These are phyloP conservation scores for Gallinago stenura DNA, from an alignment of 2,797 vertebrate species.

Conservation along the genomic window DNA sequence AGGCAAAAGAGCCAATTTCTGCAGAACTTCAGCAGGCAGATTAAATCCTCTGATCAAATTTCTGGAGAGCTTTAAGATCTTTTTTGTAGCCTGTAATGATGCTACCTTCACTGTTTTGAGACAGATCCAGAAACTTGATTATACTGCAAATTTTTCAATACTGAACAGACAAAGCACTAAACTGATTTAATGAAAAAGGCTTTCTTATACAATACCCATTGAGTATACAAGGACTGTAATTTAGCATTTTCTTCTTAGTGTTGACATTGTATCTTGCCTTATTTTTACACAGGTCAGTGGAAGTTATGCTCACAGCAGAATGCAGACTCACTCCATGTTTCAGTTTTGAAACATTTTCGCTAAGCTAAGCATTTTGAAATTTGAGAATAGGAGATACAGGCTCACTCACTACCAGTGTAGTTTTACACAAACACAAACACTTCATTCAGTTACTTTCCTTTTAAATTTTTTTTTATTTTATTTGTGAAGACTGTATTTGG, in stretches of 20 bases:
- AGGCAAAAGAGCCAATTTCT: not conserved
- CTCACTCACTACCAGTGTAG: not conserved
- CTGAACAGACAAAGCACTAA: not conserved
- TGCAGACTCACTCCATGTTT: not conserved
- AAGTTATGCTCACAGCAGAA: conserved; percentile 19
- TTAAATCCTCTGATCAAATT: not conserved
- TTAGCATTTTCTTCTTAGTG: not conserved
- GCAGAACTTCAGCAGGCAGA: not conserved
- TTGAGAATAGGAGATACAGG: not conserved
- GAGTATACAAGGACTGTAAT: not conserved
- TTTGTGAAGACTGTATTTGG: not conserved
- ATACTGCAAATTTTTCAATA: not conserved
- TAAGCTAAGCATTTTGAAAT: not conserved
- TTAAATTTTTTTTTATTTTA: not conserved
- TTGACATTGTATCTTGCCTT: not conserved
- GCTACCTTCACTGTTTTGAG: not conserved
- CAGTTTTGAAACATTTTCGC: conserved; percentile 24
- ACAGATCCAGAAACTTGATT: not conserved
- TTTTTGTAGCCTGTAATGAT: not conserved
- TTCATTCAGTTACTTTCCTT: not conserved
- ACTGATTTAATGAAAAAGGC: not conserved
- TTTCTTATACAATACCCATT: not conserved
- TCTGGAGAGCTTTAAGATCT: not conserved
- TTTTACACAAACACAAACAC: not conserved
- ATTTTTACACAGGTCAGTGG: conserved; percentile 11